These are phyloP conservation scores for Malurus alboscapulatus DNA, from an alignment of 2,113 vertebrate species.

Conservation along the genomic window DNA sequence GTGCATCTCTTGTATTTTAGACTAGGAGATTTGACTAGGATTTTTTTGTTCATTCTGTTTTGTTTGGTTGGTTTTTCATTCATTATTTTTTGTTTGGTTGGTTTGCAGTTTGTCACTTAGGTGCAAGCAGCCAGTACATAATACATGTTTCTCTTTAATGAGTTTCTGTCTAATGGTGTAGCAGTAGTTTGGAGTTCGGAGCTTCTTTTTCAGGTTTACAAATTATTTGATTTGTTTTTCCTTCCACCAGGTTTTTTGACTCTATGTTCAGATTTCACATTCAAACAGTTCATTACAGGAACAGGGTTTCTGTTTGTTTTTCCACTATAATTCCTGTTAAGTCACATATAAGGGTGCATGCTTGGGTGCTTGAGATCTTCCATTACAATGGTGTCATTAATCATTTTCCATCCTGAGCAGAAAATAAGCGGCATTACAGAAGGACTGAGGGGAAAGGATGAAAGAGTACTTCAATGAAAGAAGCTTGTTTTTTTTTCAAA, in stretches of 20 bases:
- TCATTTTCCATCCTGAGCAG: neutral
- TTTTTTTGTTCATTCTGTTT: neutral
- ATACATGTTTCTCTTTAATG: neutral
- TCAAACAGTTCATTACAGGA: neutral
- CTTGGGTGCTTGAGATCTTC: neutral
- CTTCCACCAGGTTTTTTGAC: neutral
- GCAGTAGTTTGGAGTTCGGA: neutral
- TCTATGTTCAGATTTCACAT: neutral
- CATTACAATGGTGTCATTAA: neutral
- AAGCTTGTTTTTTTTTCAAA: rapidly evolving
- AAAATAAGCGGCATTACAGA: neutral
- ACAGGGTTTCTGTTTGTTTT: neutral
- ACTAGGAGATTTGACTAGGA: neutral
- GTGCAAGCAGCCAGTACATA: neutral
- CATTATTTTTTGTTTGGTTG: neutral
- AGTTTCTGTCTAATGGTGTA: neutral
- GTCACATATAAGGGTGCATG: neutral
- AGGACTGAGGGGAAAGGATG: neutral
- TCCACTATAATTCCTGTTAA: neutral
- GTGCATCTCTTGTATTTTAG: neutral
- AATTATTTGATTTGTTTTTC: neutral
- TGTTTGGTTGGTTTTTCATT: neutral
- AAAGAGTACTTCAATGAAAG: neutral
- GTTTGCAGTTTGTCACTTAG: neutral
- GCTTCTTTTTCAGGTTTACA: neutral